Conservation (phyloP, 2,797 vertebrate genomes). For the Lindbergichthys nudifrons region DNA sequence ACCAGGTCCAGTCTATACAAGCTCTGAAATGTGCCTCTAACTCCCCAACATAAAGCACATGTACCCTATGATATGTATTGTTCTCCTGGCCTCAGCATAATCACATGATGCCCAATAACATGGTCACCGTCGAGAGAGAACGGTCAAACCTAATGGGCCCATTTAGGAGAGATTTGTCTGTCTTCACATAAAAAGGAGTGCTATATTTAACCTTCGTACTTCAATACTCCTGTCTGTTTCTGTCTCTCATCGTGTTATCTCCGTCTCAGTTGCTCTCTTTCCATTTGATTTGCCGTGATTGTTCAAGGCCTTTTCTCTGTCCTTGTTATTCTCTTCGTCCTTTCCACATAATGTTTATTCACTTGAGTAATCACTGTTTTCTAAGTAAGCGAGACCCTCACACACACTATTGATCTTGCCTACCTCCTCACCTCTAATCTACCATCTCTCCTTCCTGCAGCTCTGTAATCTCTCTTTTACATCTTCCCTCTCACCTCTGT, state of each 20-base stretch:
- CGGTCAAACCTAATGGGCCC: background rate
- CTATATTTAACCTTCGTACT: background rate
- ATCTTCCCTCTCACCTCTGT: slow-evolving; percentile 30
- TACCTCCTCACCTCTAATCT: background rate
- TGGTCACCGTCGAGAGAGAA: background rate
- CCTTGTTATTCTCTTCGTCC: slow-evolving; percentile 25
- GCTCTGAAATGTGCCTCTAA: background rate
- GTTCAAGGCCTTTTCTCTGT: slow-evolving; percentile 28
- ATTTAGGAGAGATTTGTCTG: slow-evolving; percentile 4
- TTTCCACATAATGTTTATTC: slow-evolving; percentile 52
- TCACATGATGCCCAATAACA: background rate
- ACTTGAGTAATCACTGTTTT: slow-evolving; percentile 59
- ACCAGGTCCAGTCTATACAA: background rate
- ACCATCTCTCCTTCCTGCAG: slow-evolving; percentile 4
- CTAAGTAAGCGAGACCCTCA: slow-evolving; percentile 65
- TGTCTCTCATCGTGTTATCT: background rate
- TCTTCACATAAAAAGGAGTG: background rate
- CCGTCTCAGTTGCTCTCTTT: background rate
- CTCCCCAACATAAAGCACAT: background rate
- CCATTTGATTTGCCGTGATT: slow-evolving; percentile 20
- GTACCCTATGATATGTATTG: background rate
- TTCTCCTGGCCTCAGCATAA: background rate
- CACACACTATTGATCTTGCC: slow-evolving; percentile 59
- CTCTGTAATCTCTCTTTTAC: slow-evolving; percentile 11
- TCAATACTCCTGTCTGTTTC: background rate